phyloP scores from a whole-genome alignment of 2,888 invertebrate genomes.

The Brachynemurus nebulosus region DNA sequence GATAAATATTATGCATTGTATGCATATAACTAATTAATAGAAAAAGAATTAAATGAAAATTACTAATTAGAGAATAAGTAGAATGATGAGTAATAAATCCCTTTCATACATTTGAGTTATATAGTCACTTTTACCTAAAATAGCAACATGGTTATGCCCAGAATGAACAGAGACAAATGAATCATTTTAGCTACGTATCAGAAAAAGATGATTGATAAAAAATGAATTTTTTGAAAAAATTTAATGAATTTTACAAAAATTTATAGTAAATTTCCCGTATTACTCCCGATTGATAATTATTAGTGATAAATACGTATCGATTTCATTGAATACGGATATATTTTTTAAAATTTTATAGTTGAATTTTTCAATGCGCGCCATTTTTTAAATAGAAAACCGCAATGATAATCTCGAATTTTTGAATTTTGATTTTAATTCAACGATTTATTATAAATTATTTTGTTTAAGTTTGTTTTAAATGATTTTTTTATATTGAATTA shows the following conservation, averaged over 20 bases:
- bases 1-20: no score
- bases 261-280: neutral
- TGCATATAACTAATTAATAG: no score
- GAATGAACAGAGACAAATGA: neutral
- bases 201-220: neutral
- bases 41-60: no score
- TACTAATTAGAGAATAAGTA: no score
- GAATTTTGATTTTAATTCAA: neutral
- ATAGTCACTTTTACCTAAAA: constrained; percentile 2
- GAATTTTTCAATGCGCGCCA: neutral
- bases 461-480: neutral
- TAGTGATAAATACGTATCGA: neutral
- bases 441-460: neutral
- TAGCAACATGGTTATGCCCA: neutral
- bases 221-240: neutral
- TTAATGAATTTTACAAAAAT: neutral
- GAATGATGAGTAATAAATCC: no score
- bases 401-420: neutral
- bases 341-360: neutral
- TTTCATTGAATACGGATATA: neutral
- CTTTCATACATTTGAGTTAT: no score
- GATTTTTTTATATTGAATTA: neutral
- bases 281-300: neutral
- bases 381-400: constrained; percentile 1
- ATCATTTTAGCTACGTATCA: neutral